Conservation (phyloP, 1,140 invertebrate genomes). For the Pollicipes pollicipes region DNA sequence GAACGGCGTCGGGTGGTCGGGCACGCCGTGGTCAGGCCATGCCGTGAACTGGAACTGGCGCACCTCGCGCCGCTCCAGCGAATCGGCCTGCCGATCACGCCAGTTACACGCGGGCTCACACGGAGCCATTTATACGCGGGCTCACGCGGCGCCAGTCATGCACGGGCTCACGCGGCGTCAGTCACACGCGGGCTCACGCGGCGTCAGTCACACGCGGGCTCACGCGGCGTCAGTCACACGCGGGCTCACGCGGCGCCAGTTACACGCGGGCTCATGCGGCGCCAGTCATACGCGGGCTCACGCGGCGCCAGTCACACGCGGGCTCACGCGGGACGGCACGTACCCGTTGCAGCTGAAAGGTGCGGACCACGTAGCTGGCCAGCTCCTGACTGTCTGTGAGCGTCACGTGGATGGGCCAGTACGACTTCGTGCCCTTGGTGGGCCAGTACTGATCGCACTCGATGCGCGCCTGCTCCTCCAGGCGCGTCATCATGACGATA, state of each 20-base stretch:
- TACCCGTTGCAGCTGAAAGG: slow-evolving; percentile 65
- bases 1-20: slow-evolving; percentile 95
- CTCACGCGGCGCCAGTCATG: no score
- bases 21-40: slow-evolving; percentile 98
- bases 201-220: no score
- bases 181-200: no score
- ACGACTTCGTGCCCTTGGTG: slow-evolving; percentile 72
- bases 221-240: no score
- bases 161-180: no score
- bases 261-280: no score
- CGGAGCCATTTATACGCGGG: no score
- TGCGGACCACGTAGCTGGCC: slow-evolving; percentile 92
- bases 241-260: no score
- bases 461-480: slow-evolving; percentile 88
- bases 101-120: no score
- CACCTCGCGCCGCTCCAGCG: slow-evolving; percentile 70
- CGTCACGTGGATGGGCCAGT: slow-evolving; percentile 81
- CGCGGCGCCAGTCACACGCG: no score
- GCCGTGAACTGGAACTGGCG: slow-evolving; percentile 97
- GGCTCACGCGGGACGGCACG: no score
- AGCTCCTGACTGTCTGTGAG: slow-evolving; percentile 87
- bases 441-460: slow-evolving; percentile 99
- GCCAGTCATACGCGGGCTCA: no score
- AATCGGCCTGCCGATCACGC: slow-evolving; percentile 26
- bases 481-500: slow-evolving; percentile 95